Evolutionary conservation across 2,888 invertebrate genomes (phyloP).

Genomic region (Xestia sexstrigata): DNA sequence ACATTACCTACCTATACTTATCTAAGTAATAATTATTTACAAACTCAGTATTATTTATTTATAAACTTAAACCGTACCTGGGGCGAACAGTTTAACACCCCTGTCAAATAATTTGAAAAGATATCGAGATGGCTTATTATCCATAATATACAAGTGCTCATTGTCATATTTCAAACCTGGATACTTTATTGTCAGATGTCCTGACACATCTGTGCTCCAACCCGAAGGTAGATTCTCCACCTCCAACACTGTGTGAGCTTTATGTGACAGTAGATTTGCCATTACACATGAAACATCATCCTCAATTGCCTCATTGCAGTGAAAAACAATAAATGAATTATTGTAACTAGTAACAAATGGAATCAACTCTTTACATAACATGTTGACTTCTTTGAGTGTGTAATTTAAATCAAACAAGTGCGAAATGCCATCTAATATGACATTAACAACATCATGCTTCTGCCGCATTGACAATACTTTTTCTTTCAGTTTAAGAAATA

Average conservation of each 20-base stretch:
- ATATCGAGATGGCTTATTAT: conserved; percentile 82
- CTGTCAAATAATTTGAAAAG: conserved; percentile 94
- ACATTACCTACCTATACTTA: no score
- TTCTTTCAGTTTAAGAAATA: conserved; percentile 83
- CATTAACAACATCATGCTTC: conserved; percentile 84
- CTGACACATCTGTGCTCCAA: conserved; percentile 93
- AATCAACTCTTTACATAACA: conserved; percentile 87
- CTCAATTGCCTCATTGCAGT: conserved; percentile 91
- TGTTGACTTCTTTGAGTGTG: conserved; percentile 87
- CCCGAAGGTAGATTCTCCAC: conserved; percentile 93
- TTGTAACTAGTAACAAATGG: conserved; percentile 77
- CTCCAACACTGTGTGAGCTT: conserved; percentile 91
- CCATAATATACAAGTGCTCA: conserved; percentile 76
- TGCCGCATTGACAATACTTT: conserved; percentile 80
- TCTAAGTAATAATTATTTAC: neutral
- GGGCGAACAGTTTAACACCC: conserved; percentile 93
- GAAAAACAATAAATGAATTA: conserved; percentile 86
- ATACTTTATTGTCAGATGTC: conserved; percentile 91
- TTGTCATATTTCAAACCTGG: conserved; percentile 80
- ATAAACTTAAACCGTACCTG: conserved; percentile 88
- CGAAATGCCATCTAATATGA: conserved; percentile 94
- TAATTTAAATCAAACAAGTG: conserved; percentile 93
- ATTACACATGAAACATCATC: conserved; percentile 91
- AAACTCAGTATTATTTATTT: neutral
- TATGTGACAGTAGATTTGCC: conserved; percentile 91